Evolutionary conservation across 1,140 invertebrate species (phyloP).

Genomic region (Trinorchestia longiramus): DNA sequence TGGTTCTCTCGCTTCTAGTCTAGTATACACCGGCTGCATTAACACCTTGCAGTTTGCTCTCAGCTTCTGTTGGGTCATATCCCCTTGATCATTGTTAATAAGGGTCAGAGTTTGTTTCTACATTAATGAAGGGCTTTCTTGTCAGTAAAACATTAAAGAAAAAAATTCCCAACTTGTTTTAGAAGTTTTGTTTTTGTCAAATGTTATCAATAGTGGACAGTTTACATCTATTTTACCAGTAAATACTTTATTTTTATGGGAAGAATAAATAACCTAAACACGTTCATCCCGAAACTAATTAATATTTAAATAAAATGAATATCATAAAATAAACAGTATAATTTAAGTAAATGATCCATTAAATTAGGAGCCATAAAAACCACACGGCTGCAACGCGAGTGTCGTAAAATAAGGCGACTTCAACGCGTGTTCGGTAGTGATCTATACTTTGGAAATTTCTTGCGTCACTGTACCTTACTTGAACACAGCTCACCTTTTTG

Average conservation of each 20-base stretch:
- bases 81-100: not conserved
- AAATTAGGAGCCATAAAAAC: not conserved
- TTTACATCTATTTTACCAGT: not conserved
- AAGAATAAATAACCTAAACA: too few species aligned
- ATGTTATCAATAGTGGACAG: not conserved
- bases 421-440: not conserved
- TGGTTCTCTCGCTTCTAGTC: not conserved
- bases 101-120: not conserved
- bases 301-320: too few species aligned
- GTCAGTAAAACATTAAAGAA: not conserved
- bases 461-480: not conserved
- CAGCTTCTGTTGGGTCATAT: not conserved
- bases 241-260: not conserved
- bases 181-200: not conserved
- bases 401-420: not conserved
- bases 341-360: not conserved
- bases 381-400: not conserved
- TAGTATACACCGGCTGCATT: not conserved
- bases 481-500: not conserved
- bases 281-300: too few species aligned
- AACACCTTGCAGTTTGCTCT: not conserved
- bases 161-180: not conserved
- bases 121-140: not conserved
- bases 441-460: not conserved
- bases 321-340: not conserved